Percentiles rank a stretch among this genome's conserved stretches.
Evolutionary conservation across 1,140 invertebrate genomes (phyloP).

Genomic region (Drosophila nebulosa): DNA sequence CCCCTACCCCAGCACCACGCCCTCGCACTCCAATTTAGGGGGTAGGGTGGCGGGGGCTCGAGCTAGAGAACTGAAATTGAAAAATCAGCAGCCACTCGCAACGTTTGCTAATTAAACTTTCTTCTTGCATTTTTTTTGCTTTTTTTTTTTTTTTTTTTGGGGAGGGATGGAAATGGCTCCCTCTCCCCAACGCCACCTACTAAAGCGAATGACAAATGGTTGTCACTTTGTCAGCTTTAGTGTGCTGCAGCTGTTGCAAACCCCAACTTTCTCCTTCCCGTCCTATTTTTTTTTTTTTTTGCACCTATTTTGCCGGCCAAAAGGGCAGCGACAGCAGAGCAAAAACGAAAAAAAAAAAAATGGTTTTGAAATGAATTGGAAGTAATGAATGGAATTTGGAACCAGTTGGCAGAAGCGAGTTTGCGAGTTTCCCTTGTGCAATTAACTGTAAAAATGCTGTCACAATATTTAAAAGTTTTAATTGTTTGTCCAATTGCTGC

Average conservation of each 20-base stretch:
- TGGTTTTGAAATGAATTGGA: slow-evolving; percentile 57
- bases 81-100: slow-evolving; percentile 28
- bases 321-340: slow-evolving; percentile 15
- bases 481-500: slow-evolving; percentile 73
- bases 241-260: slow-evolving; percentile 41
- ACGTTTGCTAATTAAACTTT: slow-evolving; percentile 64
- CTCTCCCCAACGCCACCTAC: background rate
- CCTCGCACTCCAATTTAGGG: background rate
- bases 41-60: background rate
- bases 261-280: background rate
- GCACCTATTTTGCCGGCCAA: slow-evolving; percentile 33
- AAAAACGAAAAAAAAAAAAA: slow-evolving; percentile 3
- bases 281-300: slow-evolving; percentile 5
- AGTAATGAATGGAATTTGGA: slow-evolving; percentile 53
- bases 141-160: background rate
- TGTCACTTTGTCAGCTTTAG: slow-evolving; percentile 61
- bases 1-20: background rate
- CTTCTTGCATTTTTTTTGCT: background rate
- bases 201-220: slow-evolving; percentile 65
- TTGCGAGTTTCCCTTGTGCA: slow-evolving; percentile 40
- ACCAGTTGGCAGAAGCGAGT: background rate
- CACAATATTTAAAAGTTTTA: slow-evolving; percentile 78
- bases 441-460: slow-evolving; percentile 77
- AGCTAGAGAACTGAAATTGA: slow-evolving; percentile 30
- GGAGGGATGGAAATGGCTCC: background rate